phyloP scores from a whole-genome alignment of 2,888 invertebrate species.

The Pseudeuparius sepicola region DNA sequence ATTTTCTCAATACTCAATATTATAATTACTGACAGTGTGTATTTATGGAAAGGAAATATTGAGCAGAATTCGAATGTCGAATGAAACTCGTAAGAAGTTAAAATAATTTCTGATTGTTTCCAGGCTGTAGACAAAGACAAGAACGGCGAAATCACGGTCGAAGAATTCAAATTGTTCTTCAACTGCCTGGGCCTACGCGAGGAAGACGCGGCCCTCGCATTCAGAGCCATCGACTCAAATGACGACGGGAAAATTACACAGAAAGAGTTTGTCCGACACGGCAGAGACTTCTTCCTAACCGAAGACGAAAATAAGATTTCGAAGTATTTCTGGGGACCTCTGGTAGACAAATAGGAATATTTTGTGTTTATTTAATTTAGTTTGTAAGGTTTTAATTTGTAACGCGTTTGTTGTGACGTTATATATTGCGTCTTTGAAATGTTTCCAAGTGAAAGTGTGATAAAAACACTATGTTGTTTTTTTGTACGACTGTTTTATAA shows the following conservation, averaged over 20 bases:
- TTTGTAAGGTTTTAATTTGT: constrained; percentile 7
- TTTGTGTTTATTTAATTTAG: constrained; percentile 1
- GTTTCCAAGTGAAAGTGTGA: too few species aligned
- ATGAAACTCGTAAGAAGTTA: too few species aligned
- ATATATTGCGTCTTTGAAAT: too few species aligned
- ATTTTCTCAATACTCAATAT: too few species aligned
- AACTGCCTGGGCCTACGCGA: constrained; percentile 64
- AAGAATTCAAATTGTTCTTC: constrained; percentile 77
- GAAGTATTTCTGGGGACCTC: constrained; percentile 80
- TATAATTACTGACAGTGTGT: too few species aligned
- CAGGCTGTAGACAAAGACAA: constrained; percentile 76
- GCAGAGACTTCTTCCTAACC: constrained; percentile 69
- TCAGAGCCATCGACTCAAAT: constrained; percentile 69
- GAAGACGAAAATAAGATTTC: constrained; percentile 67
- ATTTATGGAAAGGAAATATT: too few species aligned
- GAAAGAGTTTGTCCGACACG: constrained; percentile 71
- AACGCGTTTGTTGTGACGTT: too few species aligned
- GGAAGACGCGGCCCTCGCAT: constrained; percentile 67
- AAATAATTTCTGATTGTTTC: constrained; percentile 18
- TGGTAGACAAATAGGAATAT: constrained; percentile 46
- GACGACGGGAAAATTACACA: constrained; percentile 65
- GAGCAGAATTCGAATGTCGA: too few species aligned
- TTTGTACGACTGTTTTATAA: constrained; percentile 9
- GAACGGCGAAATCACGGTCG: constrained; percentile 66
- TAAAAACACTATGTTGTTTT: too few species aligned